Evolutionary conservation across 2,888 invertebrate genomes (phyloP), one percentile per base, ranked within the genome.

Genomic region (Isoperla grammatica): DNA sequence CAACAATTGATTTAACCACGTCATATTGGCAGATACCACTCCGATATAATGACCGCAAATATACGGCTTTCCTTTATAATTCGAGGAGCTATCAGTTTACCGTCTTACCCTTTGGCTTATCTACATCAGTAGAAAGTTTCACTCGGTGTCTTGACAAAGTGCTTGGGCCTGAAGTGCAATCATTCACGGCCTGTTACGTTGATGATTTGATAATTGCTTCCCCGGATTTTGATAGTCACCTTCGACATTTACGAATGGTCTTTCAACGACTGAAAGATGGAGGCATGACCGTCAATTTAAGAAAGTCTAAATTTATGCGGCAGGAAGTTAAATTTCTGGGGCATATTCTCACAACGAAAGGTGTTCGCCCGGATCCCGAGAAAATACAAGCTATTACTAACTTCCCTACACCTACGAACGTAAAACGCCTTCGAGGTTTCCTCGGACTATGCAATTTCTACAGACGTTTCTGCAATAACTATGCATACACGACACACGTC

Each of bases 51-150:
- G 63, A 65, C 12, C 12, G 64, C 22, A 58, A 62, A 35, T 68
- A 61, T 53, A 66, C 66, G 0, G 68, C 66, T 6, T 68, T 70
- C 62, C 55, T 67, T 8, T 59, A 65, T 46, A 62, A 62, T 8
- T 60, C 64, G 1, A 60, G 56, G 1, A 50, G 67, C 2, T 71
- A 70, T 63, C 66, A 67, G 12, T 71, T 68, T 56, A 61, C 65
- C 49, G 65, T 69, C n/a, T 59, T 71, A 1, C 66, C 67, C 6
- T 71, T 70, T 54, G 70, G 68, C 1, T 39, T 71, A 1, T 69
- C 69, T 59, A 68, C 67, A 0, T 66, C 66, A 4, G 48, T 22
- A 2, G 22, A 8, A 6, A 20, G 6, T 19, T 22, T 48, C 22
- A 22, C n/a, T 2, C 23, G 23, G n/a, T 48, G 45, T 8, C 12